A percentile compares a stretch with the other conserved stretches of the same genome.
These are phyloP conservation scores for Eristalinus aeneus DNA, from an alignment of 2,888 invertebrate species.

Conservation along the genomic window DNA sequence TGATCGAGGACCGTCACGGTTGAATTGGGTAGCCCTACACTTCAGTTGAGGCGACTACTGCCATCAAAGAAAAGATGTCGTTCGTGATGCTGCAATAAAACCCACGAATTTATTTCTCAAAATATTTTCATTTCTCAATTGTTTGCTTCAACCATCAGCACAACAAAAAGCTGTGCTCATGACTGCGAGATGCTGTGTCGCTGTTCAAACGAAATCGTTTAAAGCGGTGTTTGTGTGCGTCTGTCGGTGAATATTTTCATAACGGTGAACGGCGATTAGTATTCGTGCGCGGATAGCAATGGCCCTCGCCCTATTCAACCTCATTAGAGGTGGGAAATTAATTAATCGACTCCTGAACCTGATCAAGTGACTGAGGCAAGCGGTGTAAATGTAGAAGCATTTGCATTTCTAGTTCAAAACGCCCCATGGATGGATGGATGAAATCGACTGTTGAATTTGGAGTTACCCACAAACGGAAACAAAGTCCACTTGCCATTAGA, in stretches of 20 bases:
- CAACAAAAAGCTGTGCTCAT: background rate
- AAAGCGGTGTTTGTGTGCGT: background rate
- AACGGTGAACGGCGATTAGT: constrained; percentile 65
- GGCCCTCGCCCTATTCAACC: constrained; percentile 35
- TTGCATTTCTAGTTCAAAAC: constrained; percentile 20
- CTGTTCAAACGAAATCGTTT: background rate
- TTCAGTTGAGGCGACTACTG: background rate
- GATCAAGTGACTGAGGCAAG: background rate
- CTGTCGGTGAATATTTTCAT: constrained; percentile 34
- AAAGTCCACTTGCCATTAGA: constrained; percentile 1
- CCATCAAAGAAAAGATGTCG: background rate
- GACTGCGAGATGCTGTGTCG: background rate
- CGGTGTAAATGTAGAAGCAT: background rate
- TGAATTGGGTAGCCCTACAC: constrained; percentile 21
- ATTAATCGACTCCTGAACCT: constrained; percentile 46
- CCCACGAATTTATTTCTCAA: constrained; percentile 59
- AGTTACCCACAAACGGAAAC: constrained; percentile 16
- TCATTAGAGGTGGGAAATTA: constrained; percentile 69
- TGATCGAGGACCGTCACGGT: constrained; percentile 20
- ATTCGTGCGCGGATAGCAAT: background rate
- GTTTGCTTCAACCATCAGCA: constrained; percentile 34
- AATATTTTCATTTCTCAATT: constrained; percentile 71
- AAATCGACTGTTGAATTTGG: background rate
- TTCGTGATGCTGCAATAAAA: constrained; percentile 63
- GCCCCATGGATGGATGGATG: constrained; percentile 1